Evolutionary conservation across 2,113 vertebrate genomes (phyloP).

Genomic region (Rhea americana): DNA sequence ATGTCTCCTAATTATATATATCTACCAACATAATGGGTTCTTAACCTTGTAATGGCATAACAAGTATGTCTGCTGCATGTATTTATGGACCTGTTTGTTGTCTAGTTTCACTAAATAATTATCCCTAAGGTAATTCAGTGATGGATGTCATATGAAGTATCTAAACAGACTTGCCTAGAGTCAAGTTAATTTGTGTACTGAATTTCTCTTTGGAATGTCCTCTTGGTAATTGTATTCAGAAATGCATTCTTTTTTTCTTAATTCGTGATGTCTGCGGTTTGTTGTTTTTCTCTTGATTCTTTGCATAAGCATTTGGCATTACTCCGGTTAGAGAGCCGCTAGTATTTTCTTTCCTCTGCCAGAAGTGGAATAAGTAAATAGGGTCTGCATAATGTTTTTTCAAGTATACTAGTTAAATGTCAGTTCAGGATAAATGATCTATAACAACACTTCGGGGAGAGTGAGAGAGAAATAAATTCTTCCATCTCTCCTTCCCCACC

Average conservation of each 20-base stretch:
- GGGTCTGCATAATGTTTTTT: constrained; percentile 50
- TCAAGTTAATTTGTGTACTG: not conserved
- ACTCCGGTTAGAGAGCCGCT: constrained; percentile 4
- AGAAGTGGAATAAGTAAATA: constrained; percentile 27
- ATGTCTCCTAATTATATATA: not conserved
- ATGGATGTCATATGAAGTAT: not conserved
- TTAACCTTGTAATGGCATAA: not conserved
- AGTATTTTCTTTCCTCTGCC: constrained; percentile 28
- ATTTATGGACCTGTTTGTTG: not conserved
- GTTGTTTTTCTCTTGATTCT: constrained; percentile 8
- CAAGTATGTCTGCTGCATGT: not conserved
- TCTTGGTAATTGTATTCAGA: constrained; percentile 27
- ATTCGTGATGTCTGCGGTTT: not conserved
- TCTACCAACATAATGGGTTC: not conserved
- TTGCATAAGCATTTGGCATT: not conserved
- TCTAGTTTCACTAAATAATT: not conserved
- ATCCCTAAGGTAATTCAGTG: not conserved
- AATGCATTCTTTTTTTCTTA: not conserved
- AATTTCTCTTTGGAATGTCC: constrained; percentile 8
- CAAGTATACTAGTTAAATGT: constrained; percentile 28
- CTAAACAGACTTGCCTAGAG: not conserved
- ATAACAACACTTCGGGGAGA: constrained; percentile 13
- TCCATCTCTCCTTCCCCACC: not conserved
- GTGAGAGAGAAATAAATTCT: not conserved
- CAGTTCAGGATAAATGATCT: constrained; percentile 16